Evolutionary conservation across 1,140 invertebrate genomes (phyloP).

Genomic region (Nasonia vitripennis): DNA sequence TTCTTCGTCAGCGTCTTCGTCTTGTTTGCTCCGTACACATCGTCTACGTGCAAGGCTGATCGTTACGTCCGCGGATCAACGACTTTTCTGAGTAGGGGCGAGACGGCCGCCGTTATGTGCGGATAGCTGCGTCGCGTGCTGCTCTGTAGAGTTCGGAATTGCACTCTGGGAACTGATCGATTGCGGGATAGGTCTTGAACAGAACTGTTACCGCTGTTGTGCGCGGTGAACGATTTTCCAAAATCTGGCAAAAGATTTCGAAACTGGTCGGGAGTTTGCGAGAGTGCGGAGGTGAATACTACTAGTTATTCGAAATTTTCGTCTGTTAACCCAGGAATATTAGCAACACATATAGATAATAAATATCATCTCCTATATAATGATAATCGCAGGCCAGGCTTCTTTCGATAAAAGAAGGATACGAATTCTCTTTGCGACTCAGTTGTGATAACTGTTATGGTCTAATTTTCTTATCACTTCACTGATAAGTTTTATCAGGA

Average conservation of each 20-base stretch:
- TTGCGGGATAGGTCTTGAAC: background rate
- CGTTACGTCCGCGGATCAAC: slow-evolving; percentile 29
- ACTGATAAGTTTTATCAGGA: slow-evolving; percentile 56
- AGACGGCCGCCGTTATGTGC: background rate
- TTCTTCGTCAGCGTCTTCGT: background rate
- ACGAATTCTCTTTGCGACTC: slow-evolving; percentile 51
- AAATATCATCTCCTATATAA: too few relatives aligned
- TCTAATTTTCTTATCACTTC: slow-evolving; percentile 53
- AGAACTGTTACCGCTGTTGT: background rate
- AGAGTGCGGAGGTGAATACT: too few relatives aligned
- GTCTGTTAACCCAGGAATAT: too few relatives aligned
- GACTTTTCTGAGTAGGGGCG: background rate
- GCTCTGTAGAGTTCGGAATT: background rate
- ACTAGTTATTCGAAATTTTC: too few relatives aligned
- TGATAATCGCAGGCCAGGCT: too few relatives aligned
- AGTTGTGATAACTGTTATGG: slow-evolving; percentile 48
- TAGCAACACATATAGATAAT: too few relatives aligned
- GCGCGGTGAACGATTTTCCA: background rate
- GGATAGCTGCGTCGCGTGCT: background rate
- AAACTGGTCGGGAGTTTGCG: too few relatives aligned
- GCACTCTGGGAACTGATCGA: background rate
- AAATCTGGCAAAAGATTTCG: background rate
- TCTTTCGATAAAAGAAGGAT: slow-evolving; percentile 50
- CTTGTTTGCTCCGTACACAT: slow-evolving; percentile 9
- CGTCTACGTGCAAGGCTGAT: slow-evolving; percentile 1